A percentile compares a stretch with the other conserved stretches of the same genome.
phyloP scores from a whole-genome alignment of 2,113 vertebrate species.

The Hiodon alosoides region DNA sequence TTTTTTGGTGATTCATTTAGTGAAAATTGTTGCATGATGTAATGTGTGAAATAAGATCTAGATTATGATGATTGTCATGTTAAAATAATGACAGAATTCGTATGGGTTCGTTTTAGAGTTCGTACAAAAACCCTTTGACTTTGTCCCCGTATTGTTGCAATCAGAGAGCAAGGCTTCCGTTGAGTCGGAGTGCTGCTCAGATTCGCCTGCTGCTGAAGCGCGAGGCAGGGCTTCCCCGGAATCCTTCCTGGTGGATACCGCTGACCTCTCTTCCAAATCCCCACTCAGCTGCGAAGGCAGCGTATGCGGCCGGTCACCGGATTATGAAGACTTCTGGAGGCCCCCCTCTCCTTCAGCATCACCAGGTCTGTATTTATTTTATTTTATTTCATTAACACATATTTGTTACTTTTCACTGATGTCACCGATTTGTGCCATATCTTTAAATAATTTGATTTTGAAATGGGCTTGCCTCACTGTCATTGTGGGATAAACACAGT shows the following conservation, averaged over 20 bases:
- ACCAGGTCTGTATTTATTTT: slow-evolving; percentile 64
- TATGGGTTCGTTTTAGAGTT: not conserved
- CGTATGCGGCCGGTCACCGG: slow-evolving; percentile 69
- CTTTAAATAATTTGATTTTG: no score
- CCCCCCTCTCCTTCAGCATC: slow-evolving; percentile 91
- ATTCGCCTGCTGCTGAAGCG: slow-evolving; percentile 40
- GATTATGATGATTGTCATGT: not conserved
- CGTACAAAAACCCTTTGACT: not conserved
- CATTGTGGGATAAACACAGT: no score
- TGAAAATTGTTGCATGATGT: not conserved
- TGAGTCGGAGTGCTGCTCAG: slow-evolving; percentile 35
- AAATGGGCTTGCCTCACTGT: no score
- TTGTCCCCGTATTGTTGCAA: not conserved
- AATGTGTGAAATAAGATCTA: no score
- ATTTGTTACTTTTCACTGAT: no score
- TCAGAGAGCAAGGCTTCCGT: slow-evolving; percentile 47
- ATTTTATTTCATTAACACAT: slow-evolving; percentile 29
- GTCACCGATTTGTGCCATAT: no score
- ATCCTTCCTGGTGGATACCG: slow-evolving; percentile 59
- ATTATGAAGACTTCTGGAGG: slow-evolving; percentile 90
- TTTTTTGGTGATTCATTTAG: not conserved
- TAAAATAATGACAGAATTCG: not conserved
- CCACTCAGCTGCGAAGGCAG: slow-evolving; percentile 75
- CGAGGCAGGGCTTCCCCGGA: slow-evolving; percentile 65
- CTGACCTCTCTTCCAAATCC: slow-evolving; percentile 70